Evolutionary conservation across 2,888 invertebrate genomes (phyloP).

Genomic region (Minunthozetes semirufus): DNA sequence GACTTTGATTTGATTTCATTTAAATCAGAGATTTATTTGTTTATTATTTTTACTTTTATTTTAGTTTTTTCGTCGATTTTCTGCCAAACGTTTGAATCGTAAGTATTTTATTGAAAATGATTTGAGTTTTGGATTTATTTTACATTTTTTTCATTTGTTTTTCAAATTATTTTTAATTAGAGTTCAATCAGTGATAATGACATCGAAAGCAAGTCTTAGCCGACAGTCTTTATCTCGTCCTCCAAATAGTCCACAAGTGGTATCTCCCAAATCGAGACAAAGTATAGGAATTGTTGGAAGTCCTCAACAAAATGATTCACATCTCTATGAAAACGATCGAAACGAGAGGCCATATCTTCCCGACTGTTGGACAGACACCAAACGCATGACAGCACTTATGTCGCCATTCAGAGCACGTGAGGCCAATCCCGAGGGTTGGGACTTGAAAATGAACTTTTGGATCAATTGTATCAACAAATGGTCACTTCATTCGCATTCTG

Average conservation of each 20-base stretch:
- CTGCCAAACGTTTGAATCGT: too few relatives aligned
- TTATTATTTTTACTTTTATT: too few relatives aligned
- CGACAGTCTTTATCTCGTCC: background rate
- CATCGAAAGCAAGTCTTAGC: background rate
- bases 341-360: slow-evolving; percentile 30
- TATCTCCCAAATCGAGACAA: background rate
- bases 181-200: too few relatives aligned
- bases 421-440: slow-evolving; percentile 42
- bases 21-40: too few relatives aligned
- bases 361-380: slow-evolving; percentile 35
- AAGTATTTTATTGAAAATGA: too few relatives aligned
- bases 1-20: too few relatives aligned
- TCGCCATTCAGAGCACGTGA: slow-evolving; percentile 33
- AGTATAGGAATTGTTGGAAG: background rate
- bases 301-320: background rate
- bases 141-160: too few relatives aligned
- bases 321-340: slow-evolving; percentile 5
- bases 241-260: background rate
- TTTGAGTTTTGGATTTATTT: too few relatives aligned
- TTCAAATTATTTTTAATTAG: too few relatives aligned
- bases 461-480: slow-evolving; percentile 37
- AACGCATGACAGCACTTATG: slow-evolving; percentile 29
- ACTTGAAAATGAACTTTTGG: slow-evolving; percentile 42
- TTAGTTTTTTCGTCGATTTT: too few relatives aligned
- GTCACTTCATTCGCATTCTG: slow-evolving; percentile 17